Base-by-base conservation (phyloP, 2,888 invertebrate genomes). In the Hoplodrina blanda region DNA sequence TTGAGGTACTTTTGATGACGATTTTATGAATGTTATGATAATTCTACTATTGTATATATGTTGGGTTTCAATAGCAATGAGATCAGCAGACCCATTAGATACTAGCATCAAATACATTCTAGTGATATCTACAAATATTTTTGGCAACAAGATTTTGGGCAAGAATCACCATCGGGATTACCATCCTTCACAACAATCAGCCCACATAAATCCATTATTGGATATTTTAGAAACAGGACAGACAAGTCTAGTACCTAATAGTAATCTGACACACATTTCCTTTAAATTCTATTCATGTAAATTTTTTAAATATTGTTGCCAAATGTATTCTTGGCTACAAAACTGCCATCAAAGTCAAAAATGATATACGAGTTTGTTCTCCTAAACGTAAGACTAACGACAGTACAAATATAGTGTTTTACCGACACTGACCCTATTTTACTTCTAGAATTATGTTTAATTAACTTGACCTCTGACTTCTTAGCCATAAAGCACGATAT, bases 311-410 rank as follows among this genome's bases (percentile, higher is more conserved):
- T 66, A 57, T 56, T 65, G 62, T 49, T 81, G 81, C 81, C 81
- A 79, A 81, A 62, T 69, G 75, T 74, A 53, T 78, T 81, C 65
- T 81, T 78, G 79, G 81, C 72, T 65, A 19, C 68, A 19, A 76
- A 78, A 78, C 64, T 59, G 62, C 59, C 69, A 80, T 75, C 68
- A 72, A 55, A 72, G 67, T 76, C 68, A 66, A 65, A 80, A 73
- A 65, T 76, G 62, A 79, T 73, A 63, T 56, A 79, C 50, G 72
- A 80, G 71, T 49, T 63, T 63, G 20, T 49, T 37, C 33, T 49
- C 52, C 54, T 62, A 80, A 66, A 71, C 64, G 56, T 62, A 57
- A 50, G 19, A 25, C 52, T 64, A 57, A 50, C n/a, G 52, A 50
- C 52, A n/a, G 52, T 53, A 62, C 61, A 62, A 59, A 72, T 78